phyloP scores from a whole-genome alignment of 1,140 invertebrate species.

The Penaeus japonicus region DNA sequence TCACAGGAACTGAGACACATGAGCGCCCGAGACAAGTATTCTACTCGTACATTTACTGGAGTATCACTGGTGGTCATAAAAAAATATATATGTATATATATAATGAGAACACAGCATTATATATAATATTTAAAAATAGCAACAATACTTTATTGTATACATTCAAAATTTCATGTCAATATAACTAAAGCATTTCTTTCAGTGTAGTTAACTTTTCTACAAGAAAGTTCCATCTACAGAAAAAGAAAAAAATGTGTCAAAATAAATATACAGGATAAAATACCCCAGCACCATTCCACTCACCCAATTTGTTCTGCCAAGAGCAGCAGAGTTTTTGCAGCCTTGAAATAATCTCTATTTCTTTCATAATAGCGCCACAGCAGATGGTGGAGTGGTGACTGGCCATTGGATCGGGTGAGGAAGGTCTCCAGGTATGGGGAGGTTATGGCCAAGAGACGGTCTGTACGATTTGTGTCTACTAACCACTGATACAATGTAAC shows the following conservation, averaged over 20 bases:
- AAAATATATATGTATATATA: conserved; percentile 8
- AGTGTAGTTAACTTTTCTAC: too few relatives aligned
- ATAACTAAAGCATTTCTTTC: too few relatives aligned
- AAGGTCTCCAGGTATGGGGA: conserved; percentile 62
- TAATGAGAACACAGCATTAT: neutral
- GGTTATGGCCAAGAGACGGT: conserved; percentile 79
- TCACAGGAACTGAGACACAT: conserved; percentile 92
- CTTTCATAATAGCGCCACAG: conserved; percentile 97
- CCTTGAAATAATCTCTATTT: conserved; percentile 87
- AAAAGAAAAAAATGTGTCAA: too few relatives aligned
- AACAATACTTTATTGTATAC: too few relatives aligned
- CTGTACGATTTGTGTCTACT: conserved; percentile 75
- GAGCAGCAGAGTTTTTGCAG: conserved; percentile 89
- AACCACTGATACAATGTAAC: conserved; percentile 94
- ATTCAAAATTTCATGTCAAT: too few relatives aligned
- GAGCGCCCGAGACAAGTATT: conserved; percentile 92
- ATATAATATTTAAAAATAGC: neutral
- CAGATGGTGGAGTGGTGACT: conserved; percentile 78
- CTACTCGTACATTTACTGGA: conserved; percentile 74
- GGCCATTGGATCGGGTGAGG: conserved; percentile 61
- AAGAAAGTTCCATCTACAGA: too few relatives aligned
- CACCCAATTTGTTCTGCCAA: conserved; percentile 76
- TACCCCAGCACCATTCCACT: conserved; percentile 6
- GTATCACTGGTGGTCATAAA: conserved; percentile 64
- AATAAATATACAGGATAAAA: too few relatives aligned